A percentile compares a stretch with the other conserved stretches of the same genome.
These are phyloP conservation scores for Holotrichia oblita DNA, from an alignment of 1,140 invertebrate genomes.

Conservation along the genomic window DNA sequence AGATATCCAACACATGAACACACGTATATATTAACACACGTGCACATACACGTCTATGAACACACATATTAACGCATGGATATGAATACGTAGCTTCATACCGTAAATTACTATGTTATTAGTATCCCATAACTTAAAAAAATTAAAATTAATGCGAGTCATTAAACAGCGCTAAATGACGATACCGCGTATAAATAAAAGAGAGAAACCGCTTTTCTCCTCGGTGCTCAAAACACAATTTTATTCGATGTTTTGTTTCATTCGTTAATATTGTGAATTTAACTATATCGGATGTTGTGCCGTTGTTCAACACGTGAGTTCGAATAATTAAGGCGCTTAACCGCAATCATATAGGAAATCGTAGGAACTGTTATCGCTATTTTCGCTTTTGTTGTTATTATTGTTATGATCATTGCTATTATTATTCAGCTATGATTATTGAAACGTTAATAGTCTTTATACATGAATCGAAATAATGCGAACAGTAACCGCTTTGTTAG, in stretches of 20 bases:
- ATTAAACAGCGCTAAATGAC: slow-evolving; percentile 28
- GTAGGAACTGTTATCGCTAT: slow-evolving; percentile 9
- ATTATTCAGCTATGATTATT: slow-evolving; percentile 9
- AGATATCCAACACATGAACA: slow-evolving; percentile 29
- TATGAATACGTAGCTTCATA: neutral
- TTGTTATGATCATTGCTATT: slow-evolving; percentile 10
- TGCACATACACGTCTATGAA: neutral
- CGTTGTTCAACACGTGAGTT: slow-evolving; percentile 20
- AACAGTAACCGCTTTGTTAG: neutral
- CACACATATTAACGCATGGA: neutral
- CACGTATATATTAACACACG: neutral
- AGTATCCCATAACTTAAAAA: slow-evolving; percentile 36
- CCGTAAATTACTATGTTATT: slow-evolving; percentile 36
- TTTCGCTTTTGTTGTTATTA: slow-evolving; percentile 24
- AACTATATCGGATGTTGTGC: neutral
- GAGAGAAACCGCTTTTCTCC: slow-evolving; percentile 6
- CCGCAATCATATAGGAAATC: slow-evolving; percentile 19
- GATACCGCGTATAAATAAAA: slow-evolving; percentile 17
- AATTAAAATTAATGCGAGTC: slow-evolving; percentile 41
- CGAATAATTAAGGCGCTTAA: slow-evolving; percentile 29
- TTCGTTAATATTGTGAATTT: neutral
- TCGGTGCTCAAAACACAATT: neutral
- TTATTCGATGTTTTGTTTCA: slow-evolving; percentile 11
- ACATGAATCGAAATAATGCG: neutral
- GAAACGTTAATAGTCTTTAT: neutral